Evolutionary conservation across 2,113 vertebrate genomes (phyloP), one percentile per base, ranked within the genome.

Genomic region (Athene noctua): DNA sequence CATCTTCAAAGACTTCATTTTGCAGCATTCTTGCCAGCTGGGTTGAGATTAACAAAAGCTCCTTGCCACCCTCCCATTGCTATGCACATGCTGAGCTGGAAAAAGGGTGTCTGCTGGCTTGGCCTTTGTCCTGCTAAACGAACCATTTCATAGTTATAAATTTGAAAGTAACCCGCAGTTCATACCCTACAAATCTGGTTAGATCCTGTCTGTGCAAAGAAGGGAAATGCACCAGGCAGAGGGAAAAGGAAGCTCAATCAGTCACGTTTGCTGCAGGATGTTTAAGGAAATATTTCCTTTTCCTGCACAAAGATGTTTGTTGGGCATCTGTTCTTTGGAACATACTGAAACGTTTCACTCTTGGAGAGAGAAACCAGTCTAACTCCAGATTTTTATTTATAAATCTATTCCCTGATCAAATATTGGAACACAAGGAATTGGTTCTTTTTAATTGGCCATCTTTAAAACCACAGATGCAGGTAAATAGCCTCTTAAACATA

Each of bases 221-320:
- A 79, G 88, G 96, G 96, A 97, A 97, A 95, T 30, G 86, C 91
- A 96, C 38, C 86, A 88, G 87, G 95, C 92, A 83, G 59, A 73
- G 29, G 92, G 92, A 73, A 97, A 96, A 93, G 97, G 97, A 97
- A 97, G 92, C 75, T 81, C 77, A 86, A 70, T 88, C 92, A 88
- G 93, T 97, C 97, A 97, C 70, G 75, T 97, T 96, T 92, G 74
- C 86, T 80, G 90, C 97, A 97, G 96, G 97, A 98, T 97, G 97
- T 97, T 97, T 97, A 97, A 95, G 96, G 95, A 92, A 96, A 67
- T 90, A 70, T 94, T 97, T 98, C 97, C 97, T 86, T 94, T 97
- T 97, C 97, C 97, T 96, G 88, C 49, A 66, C 79, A 80, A 49
- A 92, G 91, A 95, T 96, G 75, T 96, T 96, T 96, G 72, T 77